Evolutionary conservation across 2,888 invertebrate species (phyloP).

Genomic region (Schizaphis graminum): DNA sequence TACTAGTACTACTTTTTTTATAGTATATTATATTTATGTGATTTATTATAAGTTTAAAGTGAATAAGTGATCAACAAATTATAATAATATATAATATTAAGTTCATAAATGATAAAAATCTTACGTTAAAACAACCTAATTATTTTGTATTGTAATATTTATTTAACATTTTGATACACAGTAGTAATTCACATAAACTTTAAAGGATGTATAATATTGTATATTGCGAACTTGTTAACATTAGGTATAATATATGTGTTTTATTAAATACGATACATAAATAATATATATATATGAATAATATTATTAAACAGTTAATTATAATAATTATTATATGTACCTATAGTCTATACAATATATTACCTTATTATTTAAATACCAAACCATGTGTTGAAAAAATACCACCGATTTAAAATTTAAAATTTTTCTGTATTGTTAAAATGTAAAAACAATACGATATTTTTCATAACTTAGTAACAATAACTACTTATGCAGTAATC

Average conservation of each 20-base stretch:
- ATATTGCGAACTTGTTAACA: too few relatives aligned
- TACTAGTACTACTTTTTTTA: neutral
- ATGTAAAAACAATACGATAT: neutral
- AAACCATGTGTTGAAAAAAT: neutral
- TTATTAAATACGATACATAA: too few relatives aligned
- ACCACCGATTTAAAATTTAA: neutral
- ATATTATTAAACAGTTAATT: too few relatives aligned
- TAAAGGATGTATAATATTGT: too few relatives aligned
- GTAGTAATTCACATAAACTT: too few relatives aligned
- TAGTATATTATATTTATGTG: neutral
- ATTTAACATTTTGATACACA: too few relatives aligned
- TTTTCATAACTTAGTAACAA: neutral
- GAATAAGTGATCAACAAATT: neutral
- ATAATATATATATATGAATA: too few relatives aligned
- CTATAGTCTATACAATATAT: too few relatives aligned
- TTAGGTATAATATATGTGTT: too few relatives aligned
- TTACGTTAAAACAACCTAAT: neutral
- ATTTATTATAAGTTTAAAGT: neutral
- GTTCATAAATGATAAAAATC: neutral
- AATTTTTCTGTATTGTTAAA: neutral
- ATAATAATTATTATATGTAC: too few relatives aligned
- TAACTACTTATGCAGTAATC: neutral
- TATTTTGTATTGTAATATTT: neutral
- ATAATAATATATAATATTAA: neutral
- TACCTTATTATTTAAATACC: neutral